Conservation (phyloP, 2,888 invertebrate species). For the Eudemis profundana region DNA sequence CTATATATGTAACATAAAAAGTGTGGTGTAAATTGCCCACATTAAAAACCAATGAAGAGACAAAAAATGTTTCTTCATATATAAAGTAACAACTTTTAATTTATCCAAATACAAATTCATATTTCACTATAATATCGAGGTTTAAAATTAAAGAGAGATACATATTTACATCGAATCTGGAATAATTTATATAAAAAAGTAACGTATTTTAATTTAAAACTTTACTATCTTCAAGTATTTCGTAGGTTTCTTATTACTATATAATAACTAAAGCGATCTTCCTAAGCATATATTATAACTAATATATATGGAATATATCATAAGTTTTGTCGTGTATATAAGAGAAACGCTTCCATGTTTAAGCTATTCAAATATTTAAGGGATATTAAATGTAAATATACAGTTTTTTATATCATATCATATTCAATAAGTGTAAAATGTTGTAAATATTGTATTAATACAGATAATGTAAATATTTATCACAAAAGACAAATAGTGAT, state of each 20-base stretch:
- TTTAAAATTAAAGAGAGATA: too few species aligned
- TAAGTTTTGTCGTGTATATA: constrained; percentile 21
- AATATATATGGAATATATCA: constrained; percentile 15
- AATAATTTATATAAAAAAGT: too few species aligned
- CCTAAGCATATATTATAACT: constrained; percentile 6
- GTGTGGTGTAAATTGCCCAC: too few species aligned
- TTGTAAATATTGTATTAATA: constrained; percentile 54
- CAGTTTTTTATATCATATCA: constrained; percentile 33
- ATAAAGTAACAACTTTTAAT: too few species aligned
- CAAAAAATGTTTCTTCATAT: too few species aligned
- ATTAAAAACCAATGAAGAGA: too few species aligned
- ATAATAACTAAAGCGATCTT: constrained; percentile 2
- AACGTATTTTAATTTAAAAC: too few species aligned
- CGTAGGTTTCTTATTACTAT: constrained; percentile 8
- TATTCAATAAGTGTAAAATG: constrained; percentile 20
- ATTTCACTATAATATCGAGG: too few species aligned
- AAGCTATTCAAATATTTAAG: constrained; percentile 22
- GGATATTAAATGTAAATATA: constrained; percentile 19
- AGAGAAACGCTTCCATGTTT: constrained; percentile 38
- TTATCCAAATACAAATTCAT: too few species aligned
- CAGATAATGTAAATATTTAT: constrained; percentile 44
- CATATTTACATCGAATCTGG: too few species aligned
- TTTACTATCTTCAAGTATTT: not conserved
- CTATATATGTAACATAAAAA: too few species aligned
- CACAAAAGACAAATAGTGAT: constrained; percentile 74